Percentiles rank a stretch among this genome's conserved stretches.
Evolutionary conservation across 1,140 invertebrate genomes (phyloP).

Genomic region (Gonatopus flavifemur): DNA sequence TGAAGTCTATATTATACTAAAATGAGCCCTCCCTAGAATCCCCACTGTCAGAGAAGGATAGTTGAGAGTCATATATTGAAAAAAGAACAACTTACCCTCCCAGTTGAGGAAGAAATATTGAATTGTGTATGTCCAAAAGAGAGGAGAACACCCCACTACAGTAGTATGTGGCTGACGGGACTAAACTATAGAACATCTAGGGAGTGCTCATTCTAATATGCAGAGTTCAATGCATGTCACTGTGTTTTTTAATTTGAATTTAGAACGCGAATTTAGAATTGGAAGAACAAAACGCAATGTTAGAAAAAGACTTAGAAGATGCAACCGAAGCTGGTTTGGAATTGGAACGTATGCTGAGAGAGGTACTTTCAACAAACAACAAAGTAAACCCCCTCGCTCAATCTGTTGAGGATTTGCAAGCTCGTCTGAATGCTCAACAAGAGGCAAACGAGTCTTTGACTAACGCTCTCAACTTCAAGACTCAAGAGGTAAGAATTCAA

Average conservation of each 20-base stretch:
- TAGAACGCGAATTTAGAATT: slow-evolving; percentile 53
- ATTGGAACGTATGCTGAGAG: slow-evolving; percentile 66
- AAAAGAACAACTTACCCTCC: no score
- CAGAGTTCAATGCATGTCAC: no score
- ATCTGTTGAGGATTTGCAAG: slow-evolving; percentile 65
- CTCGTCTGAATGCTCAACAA: slow-evolving; percentile 65
- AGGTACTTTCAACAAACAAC: slow-evolving; percentile 63
- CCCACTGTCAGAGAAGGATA: no score
- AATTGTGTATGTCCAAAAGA: no score
- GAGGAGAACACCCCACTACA: no score
- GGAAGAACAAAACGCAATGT: slow-evolving; percentile 62
- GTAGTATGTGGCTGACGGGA: no score
- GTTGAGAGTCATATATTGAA: no score
- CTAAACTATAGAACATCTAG: no score
- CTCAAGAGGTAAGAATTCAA: slow-evolving; percentile 52
- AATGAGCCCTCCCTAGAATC: no score
- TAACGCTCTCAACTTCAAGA: slow-evolving; percentile 52
- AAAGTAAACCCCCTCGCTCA: slow-evolving; percentile 64
- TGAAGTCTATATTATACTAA: no score
- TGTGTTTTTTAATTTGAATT: slow-evolving; percentile 17
- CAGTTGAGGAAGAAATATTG: no score
- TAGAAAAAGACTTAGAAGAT: slow-evolving; percentile 67
- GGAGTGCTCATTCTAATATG: no score
- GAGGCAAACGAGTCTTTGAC: slow-evolving; percentile 54
- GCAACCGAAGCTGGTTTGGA: slow-evolving; percentile 68